phyloP scores from a whole-genome alignment of 2,888 invertebrate species.

The Synanthedon andrenaeformis region DNA sequence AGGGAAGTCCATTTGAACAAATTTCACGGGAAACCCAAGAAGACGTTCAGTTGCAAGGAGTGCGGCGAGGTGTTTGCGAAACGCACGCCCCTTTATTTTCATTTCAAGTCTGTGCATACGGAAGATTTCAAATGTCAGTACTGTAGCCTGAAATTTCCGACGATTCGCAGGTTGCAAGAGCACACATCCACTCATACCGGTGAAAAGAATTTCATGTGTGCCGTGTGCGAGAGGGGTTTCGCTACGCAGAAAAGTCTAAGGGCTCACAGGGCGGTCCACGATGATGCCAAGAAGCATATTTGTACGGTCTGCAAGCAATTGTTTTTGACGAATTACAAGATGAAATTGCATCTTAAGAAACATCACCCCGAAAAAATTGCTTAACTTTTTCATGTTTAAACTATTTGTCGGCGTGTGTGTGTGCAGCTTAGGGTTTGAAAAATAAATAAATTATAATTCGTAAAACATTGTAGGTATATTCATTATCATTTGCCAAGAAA shows the following conservation, averaged over 20 bases:
- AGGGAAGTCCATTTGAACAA: slow-evolving; percentile 4
- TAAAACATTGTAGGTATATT: too few relatives aligned
- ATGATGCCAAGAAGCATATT: slow-evolving; percentile 7
- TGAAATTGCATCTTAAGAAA: slow-evolving; percentile 7
- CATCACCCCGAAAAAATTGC: slow-evolving; percentile 8
- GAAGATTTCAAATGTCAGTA: slow-evolving; percentile 6
- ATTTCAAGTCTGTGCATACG: slow-evolving; percentile 7
- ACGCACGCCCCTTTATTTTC: slow-evolving; percentile 2
- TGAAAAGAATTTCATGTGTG: slow-evolving; percentile 3
- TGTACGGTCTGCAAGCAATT: slow-evolving; percentile 5
- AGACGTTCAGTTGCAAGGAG: slow-evolving; percentile 5
- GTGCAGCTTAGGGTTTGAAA: too few relatives aligned
- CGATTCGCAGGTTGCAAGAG: neutral
- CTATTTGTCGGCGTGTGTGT: too few relatives aligned
- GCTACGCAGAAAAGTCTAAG: slow-evolving; percentile 1
- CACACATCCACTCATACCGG: slow-evolving; percentile 6
- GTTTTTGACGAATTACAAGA: neutral
- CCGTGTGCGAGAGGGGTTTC: slow-evolving; percentile 6
- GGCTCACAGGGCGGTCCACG: slow-evolving; percentile 7
- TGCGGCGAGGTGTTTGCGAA: slow-evolving; percentile 6
- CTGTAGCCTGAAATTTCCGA: slow-evolving; percentile 6
- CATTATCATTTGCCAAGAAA: too few relatives aligned
- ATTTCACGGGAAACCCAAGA: slow-evolving; percentile 5
- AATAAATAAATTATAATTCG: too few relatives aligned
- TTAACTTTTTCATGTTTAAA: neutral